A percentile compares a stretch with the other conserved stretches of the same genome.
Evolutionary conservation across 1,140 invertebrate species (phyloP).

Genomic region (Dreissena polymorpha): DNA sequence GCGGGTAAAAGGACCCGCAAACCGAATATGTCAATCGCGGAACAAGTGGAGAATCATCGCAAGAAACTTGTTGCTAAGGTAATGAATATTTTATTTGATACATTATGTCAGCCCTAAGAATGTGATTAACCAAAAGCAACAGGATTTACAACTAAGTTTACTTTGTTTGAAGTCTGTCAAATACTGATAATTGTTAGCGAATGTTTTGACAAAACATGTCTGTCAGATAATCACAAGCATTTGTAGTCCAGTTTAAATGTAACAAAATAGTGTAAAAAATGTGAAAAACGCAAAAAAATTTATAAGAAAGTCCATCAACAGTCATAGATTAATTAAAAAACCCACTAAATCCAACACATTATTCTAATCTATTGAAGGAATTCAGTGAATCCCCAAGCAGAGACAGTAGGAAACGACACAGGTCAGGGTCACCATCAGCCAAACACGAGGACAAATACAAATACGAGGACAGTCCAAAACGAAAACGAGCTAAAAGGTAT

Average conservation of each 20-base stretch:
- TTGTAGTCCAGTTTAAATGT: too few species aligned
- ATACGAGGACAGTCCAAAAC: conserved; percentile 58
- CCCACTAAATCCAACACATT: too few species aligned
- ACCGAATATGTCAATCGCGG: conserved; percentile 86
- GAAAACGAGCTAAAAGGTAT: conserved; percentile 60
- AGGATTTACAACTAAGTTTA: background rate
- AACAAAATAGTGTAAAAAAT: too few species aligned
- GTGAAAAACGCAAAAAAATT: too few species aligned
- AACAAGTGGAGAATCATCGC: conserved; percentile 95
- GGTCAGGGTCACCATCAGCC: conserved; percentile 54
- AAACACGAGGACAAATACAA: conserved; percentile 44
- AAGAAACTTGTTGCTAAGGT: conserved; percentile 88
- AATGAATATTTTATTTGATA: background rate
- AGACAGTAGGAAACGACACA: conserved; percentile 59
- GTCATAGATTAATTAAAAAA: too few species aligned
- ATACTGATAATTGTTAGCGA: background rate
- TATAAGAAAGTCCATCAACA: too few species aligned
- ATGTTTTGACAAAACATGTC: too few species aligned
- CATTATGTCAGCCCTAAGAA: background rate
- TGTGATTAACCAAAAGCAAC: background rate
- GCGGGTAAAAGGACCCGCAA: conserved; percentile 89
- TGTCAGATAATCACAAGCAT: too few species aligned
- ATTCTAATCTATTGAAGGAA: conserved; percentile 10
- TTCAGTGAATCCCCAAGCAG: conserved; percentile 48
- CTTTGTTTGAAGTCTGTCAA: background rate